phyloP scores from a whole-genome alignment of 2,113 vertebrate species.

The Gobiocypris rarus region DNA sequence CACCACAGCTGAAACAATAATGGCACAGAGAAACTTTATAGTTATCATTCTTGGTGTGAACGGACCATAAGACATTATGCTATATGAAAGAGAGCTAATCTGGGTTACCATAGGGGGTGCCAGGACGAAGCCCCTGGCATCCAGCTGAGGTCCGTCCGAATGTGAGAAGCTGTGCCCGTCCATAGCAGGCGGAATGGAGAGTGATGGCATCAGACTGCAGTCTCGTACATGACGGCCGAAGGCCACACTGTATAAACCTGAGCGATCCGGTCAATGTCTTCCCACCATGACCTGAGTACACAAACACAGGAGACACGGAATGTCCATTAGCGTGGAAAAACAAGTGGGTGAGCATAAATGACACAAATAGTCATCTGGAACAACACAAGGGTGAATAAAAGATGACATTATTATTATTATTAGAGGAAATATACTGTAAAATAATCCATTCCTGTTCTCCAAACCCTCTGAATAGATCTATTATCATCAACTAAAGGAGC shows the following conservation, averaged over 20 bases:
- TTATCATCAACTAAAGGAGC: background rate
- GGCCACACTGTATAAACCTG: background rate
- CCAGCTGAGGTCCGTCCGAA: conserved; percentile 76
- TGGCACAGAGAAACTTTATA: too few species aligned
- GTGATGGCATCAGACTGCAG: conserved; percentile 76
- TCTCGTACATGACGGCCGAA: conserved; percentile 18
- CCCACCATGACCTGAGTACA: conserved; percentile 72
- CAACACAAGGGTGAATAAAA: background rate
- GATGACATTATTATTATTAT: background rate
- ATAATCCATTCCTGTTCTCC: background rate
- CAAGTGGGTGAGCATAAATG: background rate
- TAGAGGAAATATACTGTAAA: background rate
- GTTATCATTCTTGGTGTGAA: too few species aligned
- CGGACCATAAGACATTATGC: background rate
- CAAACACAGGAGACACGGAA: conserved; percentile 28
- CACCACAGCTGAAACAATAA: too few species aligned
- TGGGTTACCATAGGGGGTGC: conserved; percentile 71
- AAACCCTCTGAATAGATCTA: background rate
- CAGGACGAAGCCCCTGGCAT: conserved; percentile 71
- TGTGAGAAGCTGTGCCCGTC: conserved; percentile 81
- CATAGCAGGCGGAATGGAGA: conserved; percentile 78
- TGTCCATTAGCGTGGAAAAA: background rate
- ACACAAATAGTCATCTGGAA: conserved; percentile 9
- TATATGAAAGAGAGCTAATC: conserved; percentile 18
- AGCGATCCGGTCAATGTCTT: conserved; percentile 59